Evolutionary conservation across 64 coral and sea anemone species (phyloP).

Genomic region (Pocillopora damicornis): DNA sequence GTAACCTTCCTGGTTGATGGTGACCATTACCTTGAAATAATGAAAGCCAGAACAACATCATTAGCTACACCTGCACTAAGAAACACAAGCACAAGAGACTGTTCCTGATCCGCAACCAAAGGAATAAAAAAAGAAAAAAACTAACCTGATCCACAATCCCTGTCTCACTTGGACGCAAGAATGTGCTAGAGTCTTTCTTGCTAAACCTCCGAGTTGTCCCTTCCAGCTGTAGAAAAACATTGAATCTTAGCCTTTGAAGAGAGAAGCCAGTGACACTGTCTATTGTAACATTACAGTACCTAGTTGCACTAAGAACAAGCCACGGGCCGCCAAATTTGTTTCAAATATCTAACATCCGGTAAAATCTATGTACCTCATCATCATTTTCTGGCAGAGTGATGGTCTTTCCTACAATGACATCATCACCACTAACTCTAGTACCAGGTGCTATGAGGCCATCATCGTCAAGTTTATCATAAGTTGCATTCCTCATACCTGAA

Average conservation of each 20-base stretch:
- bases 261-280: too few species aligned
- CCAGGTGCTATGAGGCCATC: slow-evolving; percentile 94
- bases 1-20: slow-evolving; percentile 98
- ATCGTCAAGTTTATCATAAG: slow-evolving; percentile 97
- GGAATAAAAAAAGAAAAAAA: neutral
- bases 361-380: slow-evolving; percentile 67
- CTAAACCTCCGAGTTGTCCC: slow-evolving; percentile 70
- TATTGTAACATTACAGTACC: too few species aligned
- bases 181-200: slow-evolving; percentile 98
- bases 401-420: slow-evolving; percentile 98
- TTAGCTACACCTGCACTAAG: neutral
- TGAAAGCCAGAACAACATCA: neutral
- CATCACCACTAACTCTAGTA: slow-evolving; percentile 97
- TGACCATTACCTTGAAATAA: slow-evolving; percentile 81
- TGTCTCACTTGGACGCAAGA: slow-evolving; percentile 93
- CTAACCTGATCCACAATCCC: slow-evolving; percentile 96
- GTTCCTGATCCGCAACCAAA: neutral
- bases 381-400: slow-evolving; percentile 94
- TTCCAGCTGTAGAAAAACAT: slow-evolving; percentile 48
- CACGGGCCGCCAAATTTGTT: neutral
- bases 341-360: neutral
- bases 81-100: too few species aligned
- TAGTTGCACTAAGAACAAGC: too few species aligned
- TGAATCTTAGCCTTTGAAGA: neutral
- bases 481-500: slow-evolving; percentile 95